These are phyloP conservation scores for Anisognathus igniventris DNA, from an alignment of 2,797 vertebrate genomes.

Conservation along the genomic window DNA sequence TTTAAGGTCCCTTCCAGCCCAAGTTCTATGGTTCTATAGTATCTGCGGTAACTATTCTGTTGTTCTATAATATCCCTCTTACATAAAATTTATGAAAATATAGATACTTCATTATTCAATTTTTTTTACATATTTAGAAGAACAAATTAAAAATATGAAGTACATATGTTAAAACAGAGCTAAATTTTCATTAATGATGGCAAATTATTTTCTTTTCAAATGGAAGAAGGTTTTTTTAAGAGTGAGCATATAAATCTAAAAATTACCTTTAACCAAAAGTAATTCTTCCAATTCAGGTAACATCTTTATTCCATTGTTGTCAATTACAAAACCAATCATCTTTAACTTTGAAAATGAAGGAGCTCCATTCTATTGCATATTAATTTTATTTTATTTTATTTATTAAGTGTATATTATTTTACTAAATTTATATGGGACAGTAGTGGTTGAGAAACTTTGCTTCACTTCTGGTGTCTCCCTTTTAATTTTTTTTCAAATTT, in stretches of 20 bases:
- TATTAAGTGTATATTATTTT: background rate
- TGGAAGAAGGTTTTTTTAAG: fast-evolving
- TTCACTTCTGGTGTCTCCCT: background rate
- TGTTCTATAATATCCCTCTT: background rate
- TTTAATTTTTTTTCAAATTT: background rate
- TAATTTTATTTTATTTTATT: background rate
- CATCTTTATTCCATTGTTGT: background rate
- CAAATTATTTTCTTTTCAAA: background rate
- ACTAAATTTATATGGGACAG: background rate
- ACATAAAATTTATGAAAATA: background rate
- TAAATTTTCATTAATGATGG: background rate
- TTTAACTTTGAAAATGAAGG: background rate
- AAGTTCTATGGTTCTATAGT: background rate
- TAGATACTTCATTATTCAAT: background rate
- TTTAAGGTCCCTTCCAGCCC: background rate
- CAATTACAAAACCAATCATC: background rate
- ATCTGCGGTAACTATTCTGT: background rate
- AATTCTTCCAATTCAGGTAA: background rate
- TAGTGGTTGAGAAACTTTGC: background rate
- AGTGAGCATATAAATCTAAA: background rate
- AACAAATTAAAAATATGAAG: background rate
- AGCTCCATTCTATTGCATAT: background rate
- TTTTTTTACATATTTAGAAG: background rate
- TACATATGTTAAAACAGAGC: background rate
- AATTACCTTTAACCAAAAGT: background rate